Evolutionary conservation across 2,113 vertebrate genomes (phyloP), one percentile per base, ranked within the genome.

Genomic region (Cyprinodon tularosa): DNA sequence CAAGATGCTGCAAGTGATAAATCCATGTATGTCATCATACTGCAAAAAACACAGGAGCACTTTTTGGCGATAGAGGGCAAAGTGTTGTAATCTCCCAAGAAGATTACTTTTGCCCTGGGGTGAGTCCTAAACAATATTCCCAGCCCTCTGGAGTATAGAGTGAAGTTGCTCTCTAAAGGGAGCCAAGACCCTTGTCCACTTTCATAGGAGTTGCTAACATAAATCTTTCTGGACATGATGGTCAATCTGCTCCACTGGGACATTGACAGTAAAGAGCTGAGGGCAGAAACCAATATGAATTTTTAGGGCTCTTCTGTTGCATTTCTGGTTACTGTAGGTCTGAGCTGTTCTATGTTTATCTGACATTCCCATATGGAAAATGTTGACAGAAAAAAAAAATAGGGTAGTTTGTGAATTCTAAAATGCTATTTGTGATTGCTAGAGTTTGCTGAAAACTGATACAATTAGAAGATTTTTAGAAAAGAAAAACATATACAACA

Each of bases 61-160:
- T 86, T 60, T 77, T 78, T 59, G 40, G 74, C 75, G 82, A 83
- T 84, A 62, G 77, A 68, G 63, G 74, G 76, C 72, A 83, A 29
- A 80, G 83, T 71, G 74, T 73, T 88, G 86, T 90, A 91, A 92
- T 92, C 86, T 91, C 85, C 83, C 75, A 86, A 91, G 90, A 91
- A 92, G 91, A 93, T 93, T 92, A 89, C 89, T 86, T 48, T 38
- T 84, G 87, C 89, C 89, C 88, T 47, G 53, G 72, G 88, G 92
- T 88, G 87, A 86, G 81, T 80, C 81, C 22, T 66, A 80, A 90
- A 90, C 86, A 91, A 91, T 92, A 92, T 90, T 91, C 80, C 84
- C 12, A 60, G 87, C 86, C 82, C 50, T 88, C 82, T 75, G 75
- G 74, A 86, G 75, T 82, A 71, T 78, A 71, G 87, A 86, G 84